phyloP scores from a whole-genome alignment of 92 coral and sea anemone genomes.

The Plumapathes pennacea region DNA sequence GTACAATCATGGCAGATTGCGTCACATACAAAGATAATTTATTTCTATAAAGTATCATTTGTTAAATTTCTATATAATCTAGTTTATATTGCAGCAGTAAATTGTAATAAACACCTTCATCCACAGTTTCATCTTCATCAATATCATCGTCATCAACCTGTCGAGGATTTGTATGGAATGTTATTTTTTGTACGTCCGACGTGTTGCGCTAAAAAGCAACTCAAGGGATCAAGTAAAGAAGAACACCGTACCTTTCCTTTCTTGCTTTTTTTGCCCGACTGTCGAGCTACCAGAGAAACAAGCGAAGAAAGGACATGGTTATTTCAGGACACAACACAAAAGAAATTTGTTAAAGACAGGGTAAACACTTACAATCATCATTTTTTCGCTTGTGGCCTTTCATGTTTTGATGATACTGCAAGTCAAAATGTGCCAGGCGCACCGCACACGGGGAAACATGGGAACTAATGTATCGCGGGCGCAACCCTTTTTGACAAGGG shows the following conservation, averaged over 20 bases:
- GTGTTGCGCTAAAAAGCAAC: too few relatives aligned
- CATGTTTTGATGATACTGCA: conserved; percentile 28
- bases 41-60: too few relatives aligned
- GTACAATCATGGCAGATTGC: too few relatives aligned
- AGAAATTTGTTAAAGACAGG: neutral
- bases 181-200: too few relatives aligned
- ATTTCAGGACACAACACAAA: neutral
- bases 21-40: too few relatives aligned
- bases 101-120: conserved; percentile 34
- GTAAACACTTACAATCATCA: conserved; percentile 48
- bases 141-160: conserved; percentile 55
- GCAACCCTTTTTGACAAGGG: too few relatives aligned
- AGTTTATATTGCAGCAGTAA: too few relatives aligned
- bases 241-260: conserved; percentile 43
- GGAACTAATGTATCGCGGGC: too few relatives aligned
- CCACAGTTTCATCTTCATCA: conserved; percentile 51
- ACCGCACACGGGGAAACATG: too few relatives aligned
- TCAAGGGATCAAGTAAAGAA: neutral
- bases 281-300: conserved; percentile 21
- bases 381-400: conserved; percentile 60
- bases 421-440: too few relatives aligned
- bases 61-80: too few relatives aligned
- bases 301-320: neutral
- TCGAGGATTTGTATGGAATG: neutral
- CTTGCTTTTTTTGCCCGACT: conserved; percentile 53